Percentiles rank a stretch among this genome's conserved stretches.
Conservation (phyloP, 2,113 vertebrate species). For the Gasterosteus nipponicus region DNA sequence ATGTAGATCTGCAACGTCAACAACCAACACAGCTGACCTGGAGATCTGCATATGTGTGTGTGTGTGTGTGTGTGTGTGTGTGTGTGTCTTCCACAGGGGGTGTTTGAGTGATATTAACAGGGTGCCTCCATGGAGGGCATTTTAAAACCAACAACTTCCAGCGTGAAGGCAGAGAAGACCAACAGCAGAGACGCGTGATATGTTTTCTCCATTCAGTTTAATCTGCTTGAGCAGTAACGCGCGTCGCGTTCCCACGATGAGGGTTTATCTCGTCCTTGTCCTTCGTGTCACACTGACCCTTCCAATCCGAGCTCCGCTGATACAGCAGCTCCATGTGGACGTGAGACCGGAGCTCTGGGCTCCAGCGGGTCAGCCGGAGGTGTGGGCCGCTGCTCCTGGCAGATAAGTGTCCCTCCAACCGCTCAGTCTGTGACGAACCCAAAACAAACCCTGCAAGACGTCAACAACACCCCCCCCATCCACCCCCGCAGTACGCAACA, state of each 20-base stretch:
- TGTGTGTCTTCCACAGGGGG: background rate
- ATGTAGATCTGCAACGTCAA: constrained; percentile 7
- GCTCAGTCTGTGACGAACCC: background rate
- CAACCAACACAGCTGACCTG: constrained; percentile 35
- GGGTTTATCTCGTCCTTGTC: constrained; percentile 24
- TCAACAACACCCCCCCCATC: constrained; percentile 6
- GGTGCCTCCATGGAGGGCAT: background rate
- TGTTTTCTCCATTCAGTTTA: too few species aligned
- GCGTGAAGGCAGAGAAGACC: background rate
- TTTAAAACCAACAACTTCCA: background rate
- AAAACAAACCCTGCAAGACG: background rate
- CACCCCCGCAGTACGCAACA: constrained; percentile 28
- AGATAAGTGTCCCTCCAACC: constrained; percentile 44
- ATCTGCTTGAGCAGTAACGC: background rate
- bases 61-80: background rate
- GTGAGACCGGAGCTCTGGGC: constrained; percentile 23
- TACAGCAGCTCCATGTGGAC: constrained; percentile 23
- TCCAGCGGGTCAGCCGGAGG: constrained; percentile 28
- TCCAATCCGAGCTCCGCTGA: constrained; percentile 64
- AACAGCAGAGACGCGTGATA: too few species aligned
- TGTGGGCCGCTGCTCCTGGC: constrained; percentile 33
- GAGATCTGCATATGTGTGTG: background rate
- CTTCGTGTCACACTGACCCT: constrained; percentile 11
- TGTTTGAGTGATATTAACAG: background rate
- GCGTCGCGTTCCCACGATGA: background rate